A percentile compares a stretch with the other conserved stretches of the same genome.
These are phyloP conservation scores for Eurypyga helias DNA, from an alignment of 2,113 vertebrate genomes.

Conservation along the genomic window DNA sequence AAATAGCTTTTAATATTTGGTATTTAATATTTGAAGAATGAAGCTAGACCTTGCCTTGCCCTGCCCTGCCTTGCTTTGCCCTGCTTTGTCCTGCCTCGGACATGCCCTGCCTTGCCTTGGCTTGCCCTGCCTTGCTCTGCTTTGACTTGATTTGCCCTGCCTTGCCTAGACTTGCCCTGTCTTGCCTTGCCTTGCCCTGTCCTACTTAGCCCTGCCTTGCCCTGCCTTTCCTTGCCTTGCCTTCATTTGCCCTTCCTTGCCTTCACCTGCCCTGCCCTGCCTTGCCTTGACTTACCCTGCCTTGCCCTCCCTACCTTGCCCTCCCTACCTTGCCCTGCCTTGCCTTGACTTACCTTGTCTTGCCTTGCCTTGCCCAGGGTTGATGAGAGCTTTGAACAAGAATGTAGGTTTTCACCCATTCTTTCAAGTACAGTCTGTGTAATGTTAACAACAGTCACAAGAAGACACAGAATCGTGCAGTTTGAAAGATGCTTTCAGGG, in stretches of 20 bases:
- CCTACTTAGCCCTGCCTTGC: accelerated
- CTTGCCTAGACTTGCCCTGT: not conserved
- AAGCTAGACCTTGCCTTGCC: not conserved
- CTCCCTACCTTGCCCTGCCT: not conserved
- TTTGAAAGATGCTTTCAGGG: not conserved
- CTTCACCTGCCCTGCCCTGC: not conserved
- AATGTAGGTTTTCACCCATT: not conserved
- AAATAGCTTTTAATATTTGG: not conserved
- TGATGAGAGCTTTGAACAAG: not conserved
- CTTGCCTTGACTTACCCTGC: not conserved
- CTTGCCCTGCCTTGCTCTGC: not conserved
- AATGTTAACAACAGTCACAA: not conserved
- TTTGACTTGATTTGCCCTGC: too few relatives aligned
- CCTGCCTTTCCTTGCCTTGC: not conserved
- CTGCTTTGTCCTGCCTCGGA: not conserved
- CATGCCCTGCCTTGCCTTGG: too few relatives aligned
- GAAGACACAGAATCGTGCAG: not conserved
- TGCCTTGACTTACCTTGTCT: not conserved
- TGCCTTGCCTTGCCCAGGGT: too few relatives aligned
- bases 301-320: not conserved
- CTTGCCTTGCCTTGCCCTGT: too few relatives aligned
- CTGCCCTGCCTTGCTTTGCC: not conserved
- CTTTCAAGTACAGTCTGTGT: not conserved
- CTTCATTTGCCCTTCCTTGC: not conserved
- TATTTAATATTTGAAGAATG: not conserved